Evolutionary conservation across 2,888 invertebrate species (phyloP).

Genomic region (Microctonus hyperodae): DNA sequence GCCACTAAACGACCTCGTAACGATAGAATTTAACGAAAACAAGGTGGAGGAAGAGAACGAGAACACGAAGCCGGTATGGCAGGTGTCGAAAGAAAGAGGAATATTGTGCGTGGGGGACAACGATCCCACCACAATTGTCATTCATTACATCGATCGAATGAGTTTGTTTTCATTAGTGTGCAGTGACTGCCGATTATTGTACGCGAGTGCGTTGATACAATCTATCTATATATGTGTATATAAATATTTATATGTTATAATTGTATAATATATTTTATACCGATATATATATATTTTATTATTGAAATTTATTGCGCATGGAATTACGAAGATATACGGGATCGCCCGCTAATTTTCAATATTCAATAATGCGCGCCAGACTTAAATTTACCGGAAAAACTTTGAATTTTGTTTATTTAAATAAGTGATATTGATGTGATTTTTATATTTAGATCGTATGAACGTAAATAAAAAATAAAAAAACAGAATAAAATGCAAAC

Average conservation of each 20-base stretch:
- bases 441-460: neutral
- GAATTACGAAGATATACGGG: constrained; percentile 1
- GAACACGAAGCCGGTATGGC: neutral
- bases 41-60: constrained; percentile 29
- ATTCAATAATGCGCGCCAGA: constrained; percentile 12
- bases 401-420: neutral
- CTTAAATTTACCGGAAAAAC: neutral
- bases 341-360: constrained; percentile 16
- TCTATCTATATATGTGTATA: neutral
- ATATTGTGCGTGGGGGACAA: neutral
- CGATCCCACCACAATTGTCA: constrained; percentile 2
- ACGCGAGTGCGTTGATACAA: neutral
- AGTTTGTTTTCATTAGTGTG: constrained; percentile 7
- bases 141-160: constrained; percentile 4
- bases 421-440: neutral
- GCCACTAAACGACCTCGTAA: constrained; percentile 43
- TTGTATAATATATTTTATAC: no score
- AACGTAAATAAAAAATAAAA: neutral
- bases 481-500: constrained; percentile 54
- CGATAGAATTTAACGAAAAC: constrained; percentile 26
- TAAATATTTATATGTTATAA: neutral
- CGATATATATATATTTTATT: neutral
- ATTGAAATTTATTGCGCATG: constrained; percentile 5
- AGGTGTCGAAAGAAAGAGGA: neutral
- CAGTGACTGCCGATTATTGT: neutral